These are phyloP conservation scores for Epizoanthus scotinus DNA, from an alignment of 92 coral and sea anemone species.

Conservation along the genomic window DNA sequence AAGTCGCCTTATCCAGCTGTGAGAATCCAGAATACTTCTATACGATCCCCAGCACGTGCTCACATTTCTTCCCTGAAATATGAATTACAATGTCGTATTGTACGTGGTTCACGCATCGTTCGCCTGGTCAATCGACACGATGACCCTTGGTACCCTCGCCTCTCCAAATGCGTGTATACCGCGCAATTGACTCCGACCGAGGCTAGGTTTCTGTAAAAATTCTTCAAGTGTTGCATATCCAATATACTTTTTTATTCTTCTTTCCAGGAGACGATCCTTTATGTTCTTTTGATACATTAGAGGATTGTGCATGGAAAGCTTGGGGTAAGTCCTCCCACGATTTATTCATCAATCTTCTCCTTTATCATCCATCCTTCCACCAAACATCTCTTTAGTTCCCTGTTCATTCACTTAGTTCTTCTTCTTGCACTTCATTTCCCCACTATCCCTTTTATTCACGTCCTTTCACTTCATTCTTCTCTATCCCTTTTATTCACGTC, in stretches of 20 bases:
- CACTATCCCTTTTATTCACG: too few relatives aligned
- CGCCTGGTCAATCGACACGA: too few relatives aligned
- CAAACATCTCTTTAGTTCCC: not conserved
- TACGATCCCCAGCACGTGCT: not conserved
- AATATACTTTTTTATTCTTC: conserved; percentile 19
- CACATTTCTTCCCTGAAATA: not conserved
- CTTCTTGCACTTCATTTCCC: not conserved
- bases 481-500: too few relatives aligned
- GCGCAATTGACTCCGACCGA: too few relatives aligned
- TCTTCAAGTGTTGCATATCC: not conserved
- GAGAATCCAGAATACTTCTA: not conserved
- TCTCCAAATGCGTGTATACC: too few relatives aligned
- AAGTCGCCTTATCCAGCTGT: not conserved
- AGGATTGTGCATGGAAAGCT: conserved; percentile 75
- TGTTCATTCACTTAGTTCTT: not conserved
- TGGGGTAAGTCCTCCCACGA: conserved; percentile 62
- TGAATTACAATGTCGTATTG: not conserved
- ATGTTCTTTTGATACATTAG: conserved; percentile 57
- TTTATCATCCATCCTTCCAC: too few relatives aligned
- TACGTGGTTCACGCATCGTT: not conserved
- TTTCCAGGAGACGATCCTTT: conserved; percentile 55
- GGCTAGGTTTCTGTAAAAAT: too few relatives aligned
- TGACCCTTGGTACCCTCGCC: too few relatives aligned
- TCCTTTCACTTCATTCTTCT: too few relatives aligned
- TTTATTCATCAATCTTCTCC: too few relatives aligned